phyloP scores from a whole-genome alignment of 2,888 invertebrate species.

The Drosophila pegasa region DNA sequence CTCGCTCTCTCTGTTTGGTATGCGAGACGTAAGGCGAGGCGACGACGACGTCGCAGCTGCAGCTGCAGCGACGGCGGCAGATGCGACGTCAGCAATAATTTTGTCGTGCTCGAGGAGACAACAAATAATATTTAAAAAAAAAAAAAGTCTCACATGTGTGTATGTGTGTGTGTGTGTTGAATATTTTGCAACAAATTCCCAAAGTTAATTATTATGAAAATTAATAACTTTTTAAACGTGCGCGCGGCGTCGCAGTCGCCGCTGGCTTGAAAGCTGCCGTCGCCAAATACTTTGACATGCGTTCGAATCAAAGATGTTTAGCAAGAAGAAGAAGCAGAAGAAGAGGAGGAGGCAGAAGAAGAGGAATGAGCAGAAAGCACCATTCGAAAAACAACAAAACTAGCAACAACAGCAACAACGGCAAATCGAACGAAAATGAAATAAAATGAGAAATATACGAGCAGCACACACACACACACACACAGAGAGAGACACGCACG shows the following conservation, averaged over 20 bases:
- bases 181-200: conserved; percentile 51
- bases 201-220: conserved; percentile 51
- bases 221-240: conserved; percentile 53
- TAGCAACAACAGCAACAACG: conserved; percentile 36
- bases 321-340: too few relatives aligned
- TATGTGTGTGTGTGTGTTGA: conserved; percentile 17
- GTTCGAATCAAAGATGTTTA: conserved; percentile 32
- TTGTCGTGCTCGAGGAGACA: conserved; percentile 49
- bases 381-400: conserved; percentile 23
- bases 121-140: conserved; percentile 45
- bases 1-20: conserved; percentile 38
- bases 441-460: conserved; percentile 57
- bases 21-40: conserved; percentile 39
- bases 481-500: conserved; percentile 19
- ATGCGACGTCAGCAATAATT: conserved; percentile 67
- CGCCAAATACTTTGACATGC: conserved; percentile 39
- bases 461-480: conserved; percentile 16
- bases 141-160: conserved; percentile 1
- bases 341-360: conserved; percentile 7
- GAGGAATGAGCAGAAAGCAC: conserved; percentile 13
- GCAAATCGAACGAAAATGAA: conserved; percentile 59
- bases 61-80: conserved; percentile 48
- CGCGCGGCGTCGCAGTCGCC: conserved; percentile 23
- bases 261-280: conserved; percentile 15
- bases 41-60: conserved; percentile 28